A percentile compares a stretch with the other conserved stretches of the same genome.
phyloP scores from a whole-genome alignment of 2,797 vertebrate species.

The Gila robusta region DNA sequence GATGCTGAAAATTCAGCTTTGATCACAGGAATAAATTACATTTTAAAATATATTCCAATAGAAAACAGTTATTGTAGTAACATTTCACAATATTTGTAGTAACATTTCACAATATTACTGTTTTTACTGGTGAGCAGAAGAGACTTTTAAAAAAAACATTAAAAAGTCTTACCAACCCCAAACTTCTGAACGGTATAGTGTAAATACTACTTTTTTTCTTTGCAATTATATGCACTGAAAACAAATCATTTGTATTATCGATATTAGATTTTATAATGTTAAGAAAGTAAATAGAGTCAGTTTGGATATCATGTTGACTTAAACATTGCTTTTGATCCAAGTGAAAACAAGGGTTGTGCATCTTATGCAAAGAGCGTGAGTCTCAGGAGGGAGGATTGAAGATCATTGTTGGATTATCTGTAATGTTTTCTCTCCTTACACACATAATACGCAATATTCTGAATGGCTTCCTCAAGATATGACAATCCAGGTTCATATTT shows the following conservation, averaged over 20 bases:
- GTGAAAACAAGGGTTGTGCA: not conserved
- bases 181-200: not conserved
- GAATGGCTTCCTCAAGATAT: slow-evolving; percentile 15
- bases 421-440: slow-evolving; percentile 11
- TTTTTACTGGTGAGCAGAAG: not conserved
- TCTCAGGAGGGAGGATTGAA: not conserved
- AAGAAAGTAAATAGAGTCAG: not conserved
- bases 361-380: not conserved
- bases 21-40: too few species aligned
- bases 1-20: too few species aligned
- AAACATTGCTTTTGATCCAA: not conserved
- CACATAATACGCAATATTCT: not conserved
- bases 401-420: not conserved
- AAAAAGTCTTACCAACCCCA: not conserved
- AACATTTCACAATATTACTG: not conserved
- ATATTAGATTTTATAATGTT: not conserved
- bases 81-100: not conserved
- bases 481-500: not conserved
- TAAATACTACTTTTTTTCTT: not conserved
- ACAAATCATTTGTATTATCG: not conserved
- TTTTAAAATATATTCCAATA: too few species aligned
- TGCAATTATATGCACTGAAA: not conserved
- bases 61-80: not conserved
- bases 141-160: not conserved
- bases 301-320: not conserved